Evolutionary conservation across 2,888 invertebrate genomes (phyloP), one percentile per base, ranked within the genome.

Genomic region (Epistrophella euchroma): DNA sequence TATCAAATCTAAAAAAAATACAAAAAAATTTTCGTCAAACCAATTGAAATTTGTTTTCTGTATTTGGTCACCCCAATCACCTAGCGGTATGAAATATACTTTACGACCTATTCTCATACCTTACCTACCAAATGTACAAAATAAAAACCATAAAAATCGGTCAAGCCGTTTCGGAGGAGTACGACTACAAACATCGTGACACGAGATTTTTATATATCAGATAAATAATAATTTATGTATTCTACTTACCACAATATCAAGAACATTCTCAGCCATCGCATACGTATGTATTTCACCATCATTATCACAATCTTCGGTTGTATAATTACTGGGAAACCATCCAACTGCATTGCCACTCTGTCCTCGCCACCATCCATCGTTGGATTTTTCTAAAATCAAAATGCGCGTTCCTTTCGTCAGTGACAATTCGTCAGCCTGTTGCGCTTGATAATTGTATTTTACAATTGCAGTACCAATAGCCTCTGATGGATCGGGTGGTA

Each of bases 361-460:
- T 68, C 99, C 99, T 90, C 98, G 95, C 99, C 99, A 99, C 99
- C 99, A 99, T 85, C 97, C 98, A 93, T 99, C 99, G 89, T 98
- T 98, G 90, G 98, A 98, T 93, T 99, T 99, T 93, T 99, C 99
- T 88, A 99, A 93, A 88, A 99, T 99, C 86, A 97, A 94, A 89
- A 99, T 98, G 89, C 97, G 94, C 76, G 98, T 98, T 89, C 98
- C 99, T 93, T 99, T 99, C 56, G 97, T 96, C 88, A 99, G 94
- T 0, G 98, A 96, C 74, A 99, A 93, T 92, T 99, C 99, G 91
- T 99, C 99, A 2, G 97, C 96, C 93, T 99, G 98, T 93, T 98
- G 98, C 56, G 99, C 98, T 92, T 96, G 96, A 93, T 97, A 97
- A 93, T 97, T 97, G 93, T 98, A 99, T 93, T 99, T 99, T 89